Base-by-base conservation (phyloP, 2,113 vertebrate species). In the Hippocampus mohnikei region DNA sequence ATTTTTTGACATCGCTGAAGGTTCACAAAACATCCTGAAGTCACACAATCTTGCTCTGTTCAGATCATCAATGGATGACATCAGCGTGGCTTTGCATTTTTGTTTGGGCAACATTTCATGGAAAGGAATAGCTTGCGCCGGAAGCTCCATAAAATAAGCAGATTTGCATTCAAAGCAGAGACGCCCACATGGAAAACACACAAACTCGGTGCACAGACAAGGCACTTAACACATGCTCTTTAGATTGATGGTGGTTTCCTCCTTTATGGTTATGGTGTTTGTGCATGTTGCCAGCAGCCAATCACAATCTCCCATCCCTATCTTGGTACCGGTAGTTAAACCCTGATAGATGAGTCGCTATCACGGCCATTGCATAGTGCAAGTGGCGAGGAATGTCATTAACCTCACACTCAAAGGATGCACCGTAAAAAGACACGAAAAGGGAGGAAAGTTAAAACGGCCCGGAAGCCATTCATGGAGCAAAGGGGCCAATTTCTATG, bases 251-350 rank as follows among this genome's bases (percentile, higher is more conserved):
- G 55, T 1, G 3, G 62, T 44, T 16, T 5, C 40, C 8, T 53
- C 40, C 21, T 50, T 75, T 78, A 76, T 70, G 58, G n/a, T 64
- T 23, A 64, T 64, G 37, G 5, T 18, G 52, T 69, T 77, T 70
- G 60, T 20, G 21, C 25, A 58, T 27, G 2, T 33, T 58, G 11
- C 29, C 15, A 25, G 41, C n/a, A n/a, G 40, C 73, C 46, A 76
- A 25, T 60, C 25, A 41, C 53, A 25, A 40, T 5, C 18, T n/a
- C n/a, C 20, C 0, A 68, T 21, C 12, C 18, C 25, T 5, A 56
- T 56, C 69, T 73, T 42, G 0, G 27, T n/a, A n/a, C n/a, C n/a
- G n/a, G n/a, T 20, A 12, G 33, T 46, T 33, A 62, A 73, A 75
- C 13, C 27, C 18, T 42, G 72, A 77, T 73, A 78, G 61, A 37